Percentiles rank a stretch among this genome's conserved stretches.
These are phyloP conservation scores for Artibeus jamaicensis DNA, from an alignment of 2,797 vertebrate genomes.

Conservation along the genomic window DNA sequence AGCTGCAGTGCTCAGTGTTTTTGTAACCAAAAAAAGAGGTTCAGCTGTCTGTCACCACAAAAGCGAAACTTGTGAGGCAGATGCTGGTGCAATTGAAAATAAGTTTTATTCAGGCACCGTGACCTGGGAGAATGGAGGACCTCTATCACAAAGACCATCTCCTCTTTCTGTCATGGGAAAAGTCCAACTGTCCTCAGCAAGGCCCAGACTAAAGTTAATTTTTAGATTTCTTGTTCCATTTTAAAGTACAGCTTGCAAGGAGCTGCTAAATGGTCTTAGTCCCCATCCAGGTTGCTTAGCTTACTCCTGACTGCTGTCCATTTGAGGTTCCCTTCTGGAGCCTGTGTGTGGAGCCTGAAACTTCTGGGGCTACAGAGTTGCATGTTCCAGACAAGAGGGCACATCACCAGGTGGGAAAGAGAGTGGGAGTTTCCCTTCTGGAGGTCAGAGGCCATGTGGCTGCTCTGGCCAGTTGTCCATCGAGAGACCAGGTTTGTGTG, in stretches of 20 bases:
- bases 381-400: not conserved
- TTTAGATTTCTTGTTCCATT: not conserved
- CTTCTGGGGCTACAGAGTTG: not conserved
- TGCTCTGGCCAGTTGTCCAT: not conserved
- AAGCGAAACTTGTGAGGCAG: not conserved
- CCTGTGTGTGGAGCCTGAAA: not conserved
- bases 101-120: not conserved
- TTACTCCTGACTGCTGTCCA: not conserved
- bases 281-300: not conserved
- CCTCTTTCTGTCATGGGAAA: not conserved
- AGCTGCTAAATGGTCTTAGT: not conserved
- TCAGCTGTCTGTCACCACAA: not conserved
- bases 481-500: not conserved
- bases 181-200: not conserved
- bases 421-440: not conserved
- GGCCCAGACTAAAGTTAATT: not conserved
- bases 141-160: not conserved
- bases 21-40: not conserved
- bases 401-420: not conserved
- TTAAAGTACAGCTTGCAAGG: not conserved
- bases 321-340: not conserved
- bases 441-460: not conserved
- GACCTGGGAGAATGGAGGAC: not conserved
- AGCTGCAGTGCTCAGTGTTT: fast-evolving
- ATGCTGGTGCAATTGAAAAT: not conserved